phyloP scores from a whole-genome alignment of 2,888 invertebrate species.

The Drosophila nigritarsus region DNA sequence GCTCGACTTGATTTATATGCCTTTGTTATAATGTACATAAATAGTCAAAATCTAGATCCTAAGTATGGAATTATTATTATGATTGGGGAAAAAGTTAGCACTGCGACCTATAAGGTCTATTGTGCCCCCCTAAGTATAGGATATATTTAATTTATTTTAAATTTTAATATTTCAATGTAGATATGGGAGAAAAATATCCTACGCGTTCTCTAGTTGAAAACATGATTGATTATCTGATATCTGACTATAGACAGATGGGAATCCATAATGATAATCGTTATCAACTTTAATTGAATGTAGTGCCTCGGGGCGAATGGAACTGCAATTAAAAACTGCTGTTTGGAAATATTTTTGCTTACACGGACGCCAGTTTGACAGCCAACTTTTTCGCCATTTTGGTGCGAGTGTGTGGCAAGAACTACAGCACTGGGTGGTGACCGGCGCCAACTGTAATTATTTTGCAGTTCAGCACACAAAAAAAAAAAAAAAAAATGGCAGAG shows the following conservation, averaged over 20 bases:
- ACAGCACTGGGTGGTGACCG: slow-evolving; percentile 26
- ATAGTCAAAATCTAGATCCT: not conserved
- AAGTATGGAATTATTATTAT: too few relatives aligned
- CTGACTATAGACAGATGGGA: not conserved
- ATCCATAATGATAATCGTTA: not conserved
- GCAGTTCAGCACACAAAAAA: slow-evolving; percentile 40
- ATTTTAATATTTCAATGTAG: not conserved
- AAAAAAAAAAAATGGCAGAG: slow-evolving; percentile 7
- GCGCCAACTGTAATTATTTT: slow-evolving; percentile 72
- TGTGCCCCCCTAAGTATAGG: too few relatives aligned
- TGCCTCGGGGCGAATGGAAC: not conserved
- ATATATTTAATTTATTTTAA: not conserved
- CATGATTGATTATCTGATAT: not conserved
- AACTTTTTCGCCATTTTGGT: slow-evolving; percentile 47
- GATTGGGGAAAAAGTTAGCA: too few relatives aligned
- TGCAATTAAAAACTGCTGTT: slow-evolving; percentile 41
- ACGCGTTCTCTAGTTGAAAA: not conserved
- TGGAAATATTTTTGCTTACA: slow-evolving; percentile 56
- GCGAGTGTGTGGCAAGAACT: slow-evolving; percentile 5
- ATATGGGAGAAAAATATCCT: not conserved
- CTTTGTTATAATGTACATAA: not conserved
- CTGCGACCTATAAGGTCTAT: too few relatives aligned
- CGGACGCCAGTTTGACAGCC: slow-evolving; percentile 64
- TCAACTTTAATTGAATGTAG: slow-evolving; percentile 20
- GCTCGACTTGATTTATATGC: not conserved